These are phyloP conservation scores for Dendrolimus kikuchii DNA, from an alignment of 1,140 invertebrate genomes.

Conservation along the genomic window DNA sequence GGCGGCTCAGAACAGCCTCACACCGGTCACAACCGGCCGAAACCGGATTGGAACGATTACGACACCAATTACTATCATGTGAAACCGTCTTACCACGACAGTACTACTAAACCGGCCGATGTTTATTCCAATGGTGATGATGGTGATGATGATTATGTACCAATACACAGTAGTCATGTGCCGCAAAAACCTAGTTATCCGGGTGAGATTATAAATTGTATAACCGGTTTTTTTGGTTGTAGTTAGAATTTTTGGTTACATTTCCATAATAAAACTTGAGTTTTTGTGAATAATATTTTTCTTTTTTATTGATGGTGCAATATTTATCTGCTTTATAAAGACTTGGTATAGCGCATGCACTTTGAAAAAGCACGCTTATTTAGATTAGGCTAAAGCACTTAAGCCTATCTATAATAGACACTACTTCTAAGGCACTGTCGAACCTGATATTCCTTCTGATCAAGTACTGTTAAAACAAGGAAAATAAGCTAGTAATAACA, in stretches of 20 bases:
- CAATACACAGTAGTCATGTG: slow-evolving; percentile 43
- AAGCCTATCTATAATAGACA: too few relatives aligned
- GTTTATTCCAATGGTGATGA: slow-evolving; percentile 30
- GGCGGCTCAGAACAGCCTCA: slow-evolving; percentile 12
- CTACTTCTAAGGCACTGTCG: too few relatives aligned
- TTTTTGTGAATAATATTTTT: slow-evolving; percentile 5
- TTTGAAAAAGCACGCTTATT: too few relatives aligned
- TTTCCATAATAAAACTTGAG: slow-evolving; percentile 23
- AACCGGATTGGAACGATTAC: slow-evolving; percentile 50
- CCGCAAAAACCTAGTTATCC: slow-evolving; percentile 59
- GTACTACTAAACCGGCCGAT: slow-evolving; percentile 44
- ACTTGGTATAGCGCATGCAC: too few relatives aligned
- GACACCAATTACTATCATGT: slow-evolving; percentile 62
- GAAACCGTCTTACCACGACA: slow-evolving; percentile 69
- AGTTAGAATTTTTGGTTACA: background rate
- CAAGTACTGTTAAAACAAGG: too few relatives aligned
- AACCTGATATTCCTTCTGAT: too few relatives aligned
- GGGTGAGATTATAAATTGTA: slow-evolving; percentile 49
- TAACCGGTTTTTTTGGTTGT: slow-evolving; percentile 14
- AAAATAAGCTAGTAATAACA: too few relatives aligned
- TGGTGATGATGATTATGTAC: slow-evolving; percentile 62
- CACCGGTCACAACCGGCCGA: slow-evolving; percentile 35
- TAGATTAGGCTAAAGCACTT: too few relatives aligned
- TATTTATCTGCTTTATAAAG: too few relatives aligned
- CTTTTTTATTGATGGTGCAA: too few relatives aligned